These are phyloP conservation scores for Ploceus nigricollis DNA, from an alignment of 2,113 vertebrate species.

Conservation along the genomic window DNA sequence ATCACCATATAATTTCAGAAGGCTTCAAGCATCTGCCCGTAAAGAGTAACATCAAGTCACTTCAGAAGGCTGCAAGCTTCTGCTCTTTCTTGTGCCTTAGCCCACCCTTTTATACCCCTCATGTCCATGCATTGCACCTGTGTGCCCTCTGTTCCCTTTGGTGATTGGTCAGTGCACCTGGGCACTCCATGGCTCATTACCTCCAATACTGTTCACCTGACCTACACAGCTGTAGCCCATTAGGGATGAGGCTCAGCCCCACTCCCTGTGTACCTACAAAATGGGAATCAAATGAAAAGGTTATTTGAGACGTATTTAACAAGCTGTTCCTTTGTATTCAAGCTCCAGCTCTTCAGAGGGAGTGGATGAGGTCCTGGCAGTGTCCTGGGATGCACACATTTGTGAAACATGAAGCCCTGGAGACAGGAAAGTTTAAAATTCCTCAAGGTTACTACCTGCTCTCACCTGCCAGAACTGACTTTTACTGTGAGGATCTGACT, in stretches of 20 bases:
- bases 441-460: background rate
- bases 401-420: background rate
- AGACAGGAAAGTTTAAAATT: background rate
- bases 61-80: background rate
- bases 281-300: background rate
- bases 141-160: background rate
- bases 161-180: background rate
- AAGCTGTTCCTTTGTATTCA: background rate
- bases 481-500: background rate
- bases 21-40: background rate
- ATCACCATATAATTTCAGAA: background rate
- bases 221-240: background rate
- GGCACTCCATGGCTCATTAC: background rate
- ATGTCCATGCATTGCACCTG: background rate
- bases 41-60: rapidly evolving
- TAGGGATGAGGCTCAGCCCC: background rate
- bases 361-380: background rate
- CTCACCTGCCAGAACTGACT: background rate
- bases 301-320: background rate
- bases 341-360: background rate
- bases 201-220: background rate
- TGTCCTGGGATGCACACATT: background rate
- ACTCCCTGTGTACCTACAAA: background rate
- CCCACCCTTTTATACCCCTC: background rate
- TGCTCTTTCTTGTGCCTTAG: background rate